A percentile compares a stretch with the other conserved stretches of the same genome.
Conservation (phyloP, 2,888 invertebrate genomes). For the Flexamia atlantica region DNA sequence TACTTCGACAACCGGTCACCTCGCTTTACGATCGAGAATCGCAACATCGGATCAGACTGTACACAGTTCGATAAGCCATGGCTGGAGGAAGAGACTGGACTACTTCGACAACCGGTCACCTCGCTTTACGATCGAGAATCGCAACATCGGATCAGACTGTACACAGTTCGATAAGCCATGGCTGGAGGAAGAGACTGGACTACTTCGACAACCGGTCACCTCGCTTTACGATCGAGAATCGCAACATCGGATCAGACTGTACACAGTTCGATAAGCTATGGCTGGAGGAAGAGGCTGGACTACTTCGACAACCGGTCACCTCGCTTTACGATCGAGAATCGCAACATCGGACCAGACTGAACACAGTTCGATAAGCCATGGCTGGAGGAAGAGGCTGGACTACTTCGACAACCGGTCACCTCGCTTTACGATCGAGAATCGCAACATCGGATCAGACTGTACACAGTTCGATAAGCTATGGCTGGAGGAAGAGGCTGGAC, state of each 20-base stretch:
- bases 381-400: background rate
- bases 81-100: background rate
- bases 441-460: constrained; percentile 8
- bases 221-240: background rate
- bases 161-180: background rate
- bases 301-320: background rate
- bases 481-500: background rate
- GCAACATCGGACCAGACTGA: no score
- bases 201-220: background rate
- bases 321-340: background rate
- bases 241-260: constrained; percentile 8
- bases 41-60: constrained; percentile 8
- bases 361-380: background rate
- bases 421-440: background rate
- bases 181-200: background rate
- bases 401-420: background rate
- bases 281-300: background rate
- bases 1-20: background rate
- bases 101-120: background rate
- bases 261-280: background rate
- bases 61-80: background rate
- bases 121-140: background rate
- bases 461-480: background rate
- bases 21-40: background rate
- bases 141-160: constrained; percentile 8